phyloP scores from a whole-genome alignment of 2,888 invertebrate species.

The Eilema sororculum region DNA sequence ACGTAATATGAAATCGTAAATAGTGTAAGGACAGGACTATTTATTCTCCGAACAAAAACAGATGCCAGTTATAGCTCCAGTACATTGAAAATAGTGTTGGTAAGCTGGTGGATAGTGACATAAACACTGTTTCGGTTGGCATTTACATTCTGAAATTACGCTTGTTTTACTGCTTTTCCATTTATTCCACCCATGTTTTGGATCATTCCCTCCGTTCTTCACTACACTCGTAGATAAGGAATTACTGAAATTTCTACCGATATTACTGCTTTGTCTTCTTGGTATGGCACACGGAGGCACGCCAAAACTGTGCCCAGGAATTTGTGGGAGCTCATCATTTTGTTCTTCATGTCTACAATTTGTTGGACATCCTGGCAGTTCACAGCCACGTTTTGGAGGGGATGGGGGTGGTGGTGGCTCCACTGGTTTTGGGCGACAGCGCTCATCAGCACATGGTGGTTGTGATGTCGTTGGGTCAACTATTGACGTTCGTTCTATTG shows the following conservation, averaged over 20 bases:
- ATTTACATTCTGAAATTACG: constrained; percentile 8
- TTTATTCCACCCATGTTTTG: background rate
- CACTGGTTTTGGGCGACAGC: background rate
- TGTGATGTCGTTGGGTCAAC: background rate
- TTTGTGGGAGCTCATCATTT: background rate
- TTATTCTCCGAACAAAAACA: constrained; percentile 52
- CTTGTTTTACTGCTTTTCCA: constrained; percentile 17
- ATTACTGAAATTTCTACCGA: constrained; percentile 1
- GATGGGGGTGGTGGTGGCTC: background rate
- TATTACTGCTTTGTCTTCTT: background rate
- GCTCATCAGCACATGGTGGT: background rate
- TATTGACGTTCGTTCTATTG: no score
- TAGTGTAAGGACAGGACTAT: background rate
- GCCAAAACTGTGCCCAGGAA: background rate
- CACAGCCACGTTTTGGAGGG: background rate
- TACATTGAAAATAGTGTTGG: constrained; percentile 56
- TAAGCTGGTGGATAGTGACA: constrained; percentile 66
- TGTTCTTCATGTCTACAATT: background rate
- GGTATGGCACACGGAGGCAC: background rate
- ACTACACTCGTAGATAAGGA: background rate
- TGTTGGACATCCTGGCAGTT: background rate
- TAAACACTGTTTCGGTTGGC: constrained; percentile 35
- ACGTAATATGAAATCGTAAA: background rate
- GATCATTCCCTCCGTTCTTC: background rate
- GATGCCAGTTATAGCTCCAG: constrained; percentile 60